These are phyloP conservation scores for Eriocheir sinensis DNA, from an alignment of 1,140 invertebrate species.

Conservation along the genomic window DNA sequence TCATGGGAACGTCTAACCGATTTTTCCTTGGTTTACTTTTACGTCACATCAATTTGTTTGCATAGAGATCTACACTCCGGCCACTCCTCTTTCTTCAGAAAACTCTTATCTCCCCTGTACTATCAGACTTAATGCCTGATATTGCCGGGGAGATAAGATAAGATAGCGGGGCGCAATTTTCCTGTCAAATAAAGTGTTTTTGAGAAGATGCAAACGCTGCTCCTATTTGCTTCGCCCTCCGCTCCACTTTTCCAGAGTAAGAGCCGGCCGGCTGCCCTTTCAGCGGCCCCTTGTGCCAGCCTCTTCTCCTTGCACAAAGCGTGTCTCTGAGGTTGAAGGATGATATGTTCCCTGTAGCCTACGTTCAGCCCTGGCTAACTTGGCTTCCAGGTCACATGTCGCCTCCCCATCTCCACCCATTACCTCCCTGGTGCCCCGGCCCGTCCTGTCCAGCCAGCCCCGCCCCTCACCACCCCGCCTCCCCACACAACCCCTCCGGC, in stretches of 20 bases:
- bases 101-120: neutral
- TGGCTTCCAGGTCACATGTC: neutral
- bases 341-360: neutral
- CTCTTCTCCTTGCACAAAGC: neutral
- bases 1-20: no score
- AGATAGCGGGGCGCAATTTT: constrained; percentile 7
- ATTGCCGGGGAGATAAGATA: no score
- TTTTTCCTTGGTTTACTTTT: neutral
- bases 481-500: constrained; percentile 1
- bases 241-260: neutral
- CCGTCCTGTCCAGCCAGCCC: neutral
- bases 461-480: neutral
- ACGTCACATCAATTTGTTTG: neutral
- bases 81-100: neutral
- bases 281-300: neutral
- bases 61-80: neutral
- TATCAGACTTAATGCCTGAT: neutral
- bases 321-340: neutral
- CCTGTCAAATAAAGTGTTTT: neutral
- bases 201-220: neutral
- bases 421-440: neutral
- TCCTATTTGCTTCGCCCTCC: no score
- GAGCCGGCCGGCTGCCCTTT: neutral
- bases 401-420: neutral
- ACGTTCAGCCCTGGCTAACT: neutral